A percentile compares a stretch with the other conserved stretches of the same genome.
Conservation (phyloP, 2,888 invertebrate genomes). For the Sphaerophoria taeniata region DNA sequence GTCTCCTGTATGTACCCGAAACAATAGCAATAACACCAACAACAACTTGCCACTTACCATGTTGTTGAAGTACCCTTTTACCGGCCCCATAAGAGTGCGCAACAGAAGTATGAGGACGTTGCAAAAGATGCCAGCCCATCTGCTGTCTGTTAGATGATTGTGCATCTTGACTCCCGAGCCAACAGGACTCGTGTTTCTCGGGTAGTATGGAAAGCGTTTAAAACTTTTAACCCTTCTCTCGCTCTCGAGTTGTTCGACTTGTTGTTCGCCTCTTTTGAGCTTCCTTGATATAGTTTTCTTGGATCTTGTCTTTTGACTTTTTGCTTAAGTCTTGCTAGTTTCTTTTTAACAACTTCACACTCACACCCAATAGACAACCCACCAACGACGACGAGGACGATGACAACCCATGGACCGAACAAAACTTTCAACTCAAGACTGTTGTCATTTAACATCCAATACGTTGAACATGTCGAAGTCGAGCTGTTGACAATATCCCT, state of each 20-base stretch:
- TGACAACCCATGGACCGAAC: background rate
- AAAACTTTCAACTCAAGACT: slow-evolving; percentile 13
- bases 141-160: slow-evolving; percentile 37
- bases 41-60: slow-evolving; percentile 37
- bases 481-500: slow-evolving; percentile 62
- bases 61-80: slow-evolving; percentile 41
- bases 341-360: too few relatives aligned
- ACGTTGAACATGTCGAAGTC: slow-evolving; percentile 66
- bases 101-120: background rate
- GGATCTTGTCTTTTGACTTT: slow-evolving; percentile 68
- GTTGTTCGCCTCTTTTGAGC: slow-evolving; percentile 8
- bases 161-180: background rate
- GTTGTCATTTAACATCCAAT: slow-evolving; percentile 64
- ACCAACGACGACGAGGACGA: background rate
- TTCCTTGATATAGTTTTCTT: slow-evolving; percentile 56
- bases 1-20: slow-evolving; percentile 1
- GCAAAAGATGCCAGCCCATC: slow-evolving; percentile 27
- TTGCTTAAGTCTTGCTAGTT: slow-evolving; percentile 11
- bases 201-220: slow-evolving; percentile 55
- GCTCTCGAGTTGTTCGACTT: background rate
- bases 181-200: background rate
- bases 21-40: slow-evolving; percentile 42
- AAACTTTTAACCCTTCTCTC: slow-evolving; percentile 48
- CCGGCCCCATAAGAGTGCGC: slow-evolving; percentile 42
- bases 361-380: background rate